phyloP scores from a whole-genome alignment of 2,797 vertebrate species.

The Pyrocephalus nanus region DNA sequence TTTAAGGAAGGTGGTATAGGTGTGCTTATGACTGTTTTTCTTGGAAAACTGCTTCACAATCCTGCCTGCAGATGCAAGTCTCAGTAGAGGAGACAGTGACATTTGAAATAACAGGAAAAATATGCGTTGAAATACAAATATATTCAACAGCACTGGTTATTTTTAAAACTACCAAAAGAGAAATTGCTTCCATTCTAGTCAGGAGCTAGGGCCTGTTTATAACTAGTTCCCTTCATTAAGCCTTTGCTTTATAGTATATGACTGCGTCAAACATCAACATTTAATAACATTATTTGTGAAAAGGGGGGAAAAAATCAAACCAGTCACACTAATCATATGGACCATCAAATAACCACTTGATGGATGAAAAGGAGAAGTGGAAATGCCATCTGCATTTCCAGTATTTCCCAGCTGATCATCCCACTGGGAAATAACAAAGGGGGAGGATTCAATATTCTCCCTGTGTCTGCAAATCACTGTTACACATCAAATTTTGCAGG shows the following conservation, averaged over 20 bases:
- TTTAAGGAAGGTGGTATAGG: background rate
- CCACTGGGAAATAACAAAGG: background rate
- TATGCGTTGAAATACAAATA: background rate
- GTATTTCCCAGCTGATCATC: background rate
- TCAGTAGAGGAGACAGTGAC: background rate
- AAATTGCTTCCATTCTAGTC: background rate
- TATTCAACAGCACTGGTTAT: background rate
- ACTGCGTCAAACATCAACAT: background rate
- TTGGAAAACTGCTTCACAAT: background rate
- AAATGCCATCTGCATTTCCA: conserved; percentile 34
- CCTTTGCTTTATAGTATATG: background rate
- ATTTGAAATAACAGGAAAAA: conserved; percentile 1
- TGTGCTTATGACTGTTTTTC: background rate
- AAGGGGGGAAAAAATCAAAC: background rate
- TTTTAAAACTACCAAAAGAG: background rate
- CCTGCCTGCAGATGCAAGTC: background rate
- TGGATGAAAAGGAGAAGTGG: conserved; percentile 8
- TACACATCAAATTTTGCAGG: conserved; percentile 20
- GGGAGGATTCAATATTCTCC: background rate
- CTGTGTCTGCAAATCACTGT: background rate
- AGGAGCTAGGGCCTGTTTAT: background rate
- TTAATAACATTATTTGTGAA: background rate
- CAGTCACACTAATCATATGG: background rate
- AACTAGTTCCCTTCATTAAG: background rate
- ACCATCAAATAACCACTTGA: background rate